Conservation (phyloP, 2,113 vertebrate species). For the Pogonocichla stellata region DNA sequence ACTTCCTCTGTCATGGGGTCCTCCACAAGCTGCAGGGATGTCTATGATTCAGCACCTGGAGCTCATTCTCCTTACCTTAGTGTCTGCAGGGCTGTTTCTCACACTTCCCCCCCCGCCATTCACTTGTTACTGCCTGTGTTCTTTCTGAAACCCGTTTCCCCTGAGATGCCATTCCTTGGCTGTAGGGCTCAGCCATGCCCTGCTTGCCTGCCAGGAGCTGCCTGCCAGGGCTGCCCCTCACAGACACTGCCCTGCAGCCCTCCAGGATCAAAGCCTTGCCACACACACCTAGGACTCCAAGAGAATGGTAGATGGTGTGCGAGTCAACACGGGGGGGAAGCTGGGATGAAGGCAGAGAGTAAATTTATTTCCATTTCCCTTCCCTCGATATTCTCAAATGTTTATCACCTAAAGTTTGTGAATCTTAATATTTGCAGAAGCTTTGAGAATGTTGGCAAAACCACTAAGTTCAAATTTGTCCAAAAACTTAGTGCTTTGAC, state of each 20-base stretch:
- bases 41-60: accelerated
- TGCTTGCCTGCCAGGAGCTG: neutral
- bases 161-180: accelerated
- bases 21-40: neutral
- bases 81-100: neutral
- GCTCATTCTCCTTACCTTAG: neutral
- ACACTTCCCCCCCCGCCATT: accelerated
- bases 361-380: neutral
- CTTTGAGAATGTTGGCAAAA: neutral
- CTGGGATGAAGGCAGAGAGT: neutral
- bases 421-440: neutral
- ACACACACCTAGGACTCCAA: accelerated
- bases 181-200: neutral
- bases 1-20: no score
- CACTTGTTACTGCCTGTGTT: neutral
- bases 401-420: neutral
- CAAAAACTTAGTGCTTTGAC: neutral
- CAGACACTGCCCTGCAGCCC: accelerated
- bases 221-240: neutral
- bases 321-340: neutral
- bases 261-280: neutral
- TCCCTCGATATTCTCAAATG: neutral
- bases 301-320: neutral
- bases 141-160: neutral
- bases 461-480: neutral